Evolutionary conservation across 1,140 invertebrate species (phyloP), one percentile per base, ranked within the genome.

Genomic region (Arctopsyche grandis): DNA sequence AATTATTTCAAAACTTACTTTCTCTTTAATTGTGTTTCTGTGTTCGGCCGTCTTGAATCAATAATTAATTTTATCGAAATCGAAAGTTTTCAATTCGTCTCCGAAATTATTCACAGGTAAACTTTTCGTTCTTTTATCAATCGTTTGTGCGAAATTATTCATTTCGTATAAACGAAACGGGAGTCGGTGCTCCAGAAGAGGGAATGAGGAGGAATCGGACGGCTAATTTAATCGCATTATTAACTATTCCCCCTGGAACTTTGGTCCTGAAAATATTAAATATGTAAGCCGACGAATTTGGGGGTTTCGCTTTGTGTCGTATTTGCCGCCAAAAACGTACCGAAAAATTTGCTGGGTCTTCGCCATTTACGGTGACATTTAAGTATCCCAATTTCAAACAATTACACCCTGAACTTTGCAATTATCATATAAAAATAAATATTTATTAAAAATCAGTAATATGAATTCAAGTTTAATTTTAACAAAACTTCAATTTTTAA

Each of bases 221-320:
- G 48, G 3, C 48, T 26, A 66, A 66, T 66, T 66, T 24, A 66
- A 66, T 66, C 63, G 21, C 63, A 22, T 24, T 24, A 66, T 66
- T 29, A 66, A 66, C 63, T 24, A 66, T 66, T 26, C 21, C 22
- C 63, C 4, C 63, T 5, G 22, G 10, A 52, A 52, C 12, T 52
- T 52, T 12, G 48, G 12, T 10, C 21, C 63, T 21, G 63, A 12
- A 66, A 66, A 26, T 24, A 22, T 26, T 26, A 26, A 66, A 66
- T 66, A 66, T 66, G 58, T 60, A 60, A 12, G 63, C 63, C 24
- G 56, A 12, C 63, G 58, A 60, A 21, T 21, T 22, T 10, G 58
- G 58, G 19, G 58, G 58, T 4, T 60, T 60, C 58, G 58, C 21
- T 60, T 60, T 60, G n/a, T 22, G 58, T 4, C 21, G 14, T 22